A percentile compares a stretch with the other conserved stretches of the same genome.
Evolutionary conservation across 2,888 invertebrate genomes (phyloP).

Genomic region (Calephelis perditalis): DNA sequence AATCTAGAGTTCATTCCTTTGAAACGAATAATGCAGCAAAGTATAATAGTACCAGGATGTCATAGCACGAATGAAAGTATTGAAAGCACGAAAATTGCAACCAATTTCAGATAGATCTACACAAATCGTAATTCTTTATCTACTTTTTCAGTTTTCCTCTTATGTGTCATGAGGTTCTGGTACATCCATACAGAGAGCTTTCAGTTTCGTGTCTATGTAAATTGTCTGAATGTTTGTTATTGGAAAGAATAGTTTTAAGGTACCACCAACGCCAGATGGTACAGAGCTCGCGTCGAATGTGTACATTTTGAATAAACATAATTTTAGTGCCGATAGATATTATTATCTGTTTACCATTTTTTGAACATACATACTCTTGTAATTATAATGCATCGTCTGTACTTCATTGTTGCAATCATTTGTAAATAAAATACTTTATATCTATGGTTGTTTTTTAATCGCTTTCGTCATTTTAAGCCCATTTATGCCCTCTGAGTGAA

Average conservation of each 20-base stretch:
- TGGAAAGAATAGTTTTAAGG: constrained; percentile 24
- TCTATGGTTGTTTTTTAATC: constrained; percentile 21
- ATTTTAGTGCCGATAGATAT: constrained; percentile 76
- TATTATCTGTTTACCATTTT: constrained; percentile 69
- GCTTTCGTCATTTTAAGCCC: not conserved
- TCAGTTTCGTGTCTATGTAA: constrained; percentile 24
- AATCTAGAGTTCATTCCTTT: not conserved
- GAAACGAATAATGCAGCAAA: not conserved
- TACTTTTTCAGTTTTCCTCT: too few relatives aligned
- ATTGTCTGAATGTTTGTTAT: constrained; percentile 17
- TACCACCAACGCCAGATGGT: constrained; percentile 35
- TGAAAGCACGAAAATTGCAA: too few relatives aligned
- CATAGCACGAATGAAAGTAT: too few relatives aligned
- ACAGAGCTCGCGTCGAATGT: constrained; percentile 52
- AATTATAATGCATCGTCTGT: constrained; percentile 77
- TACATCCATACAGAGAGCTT: constrained; percentile 18
- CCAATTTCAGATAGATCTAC: too few relatives aligned
- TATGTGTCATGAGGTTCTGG: constrained; percentile 3
- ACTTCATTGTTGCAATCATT: constrained; percentile 79
- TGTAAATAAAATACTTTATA: constrained; percentile 73
- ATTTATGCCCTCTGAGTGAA: too few relatives aligned
- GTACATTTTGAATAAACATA: constrained; percentile 66
- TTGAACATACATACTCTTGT: constrained; percentile 72
- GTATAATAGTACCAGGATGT: not conserved
- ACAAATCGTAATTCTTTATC: too few relatives aligned